Evolutionary conservation across 1,140 invertebrate species (phyloP), one percentile per base, ranked within the genome.

Genomic region (Drosophila burlai): DNA sequence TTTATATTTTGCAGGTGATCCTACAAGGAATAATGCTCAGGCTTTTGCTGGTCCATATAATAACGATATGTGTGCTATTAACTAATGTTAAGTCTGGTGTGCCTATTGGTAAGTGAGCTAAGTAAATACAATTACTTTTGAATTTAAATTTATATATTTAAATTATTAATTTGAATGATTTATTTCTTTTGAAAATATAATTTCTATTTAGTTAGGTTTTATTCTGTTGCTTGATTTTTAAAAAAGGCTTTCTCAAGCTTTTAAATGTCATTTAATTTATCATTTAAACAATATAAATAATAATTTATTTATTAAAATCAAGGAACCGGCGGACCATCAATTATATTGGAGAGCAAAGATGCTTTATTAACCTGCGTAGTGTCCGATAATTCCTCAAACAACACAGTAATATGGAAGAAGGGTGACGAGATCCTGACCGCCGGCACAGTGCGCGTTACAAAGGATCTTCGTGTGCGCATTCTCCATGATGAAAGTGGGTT

Each of bases 291-390:
- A 10, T 21, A 9, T 15, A 34, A 24, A 2, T 40, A 7, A 10
- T 21, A 38, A 36, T 9, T 24, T 8, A 3, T 4, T 16, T 6
- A 13, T 13, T 1, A 0, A 6, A 2, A 29, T 16, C 21, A 29
- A 93, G 92, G 85, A 81, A 93, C 92, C 72, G 92, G 92, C 55
- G 92, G 92, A 47, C 92, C 92, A 47, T 91, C 91, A 47, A 62
- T 89, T 34, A 95, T 95, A 13, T 94, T 94, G 61, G 95, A 96
- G 84, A 96, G 96, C 7, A 96, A 96, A 68, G 96, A 97, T 84
- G 96, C 96, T 11, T 93, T 97, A 15, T 93, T 97, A 18, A 97
- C 96, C 3, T 97, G 96, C 89, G 96, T 97, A 24, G 96, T 97
- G 10, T 94, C 95, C 29, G 95, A 96, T 45, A 94, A 95, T 13